Percentiles rank a stretch among this genome's conserved stretches.
phyloP scores from a whole-genome alignment of 2,113 vertebrate genomes.

The Semicossyphus pulcher region DNA sequence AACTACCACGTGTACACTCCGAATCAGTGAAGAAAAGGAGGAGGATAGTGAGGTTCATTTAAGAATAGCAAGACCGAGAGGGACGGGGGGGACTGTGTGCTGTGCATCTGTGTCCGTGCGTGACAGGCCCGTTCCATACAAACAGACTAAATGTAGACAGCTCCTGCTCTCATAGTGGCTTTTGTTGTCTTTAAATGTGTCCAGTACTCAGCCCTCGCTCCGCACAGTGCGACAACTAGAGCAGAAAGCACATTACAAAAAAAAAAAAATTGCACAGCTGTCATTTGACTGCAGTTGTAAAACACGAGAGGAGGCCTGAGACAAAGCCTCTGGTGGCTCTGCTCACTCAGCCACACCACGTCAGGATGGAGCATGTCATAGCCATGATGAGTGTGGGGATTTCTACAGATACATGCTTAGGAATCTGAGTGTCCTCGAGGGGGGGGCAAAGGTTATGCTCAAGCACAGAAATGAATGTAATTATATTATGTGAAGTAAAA shows the following conservation, averaged over 20 bases:
- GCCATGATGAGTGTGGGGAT: background rate
- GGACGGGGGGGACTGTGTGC: no score
- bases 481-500: no score
- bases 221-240: constrained; percentile 14
- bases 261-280: constrained; percentile 7
- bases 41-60: no score
- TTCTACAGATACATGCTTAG: background rate
- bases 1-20: no score
- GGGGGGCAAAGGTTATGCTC: background rate
- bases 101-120: no score
- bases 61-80: no score
- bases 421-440: no score
- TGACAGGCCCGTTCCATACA: no score
- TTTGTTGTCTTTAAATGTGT: background rate
- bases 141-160: no score
- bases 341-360: background rate
- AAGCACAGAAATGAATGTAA: no score
- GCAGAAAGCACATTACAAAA: constrained; percentile 13
- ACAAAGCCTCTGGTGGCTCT: constrained; percentile 5
- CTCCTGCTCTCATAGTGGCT: background rate
- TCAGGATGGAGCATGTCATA: background rate
- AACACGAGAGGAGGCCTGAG: constrained; percentile 3
- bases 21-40: no score
- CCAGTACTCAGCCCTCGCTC: background rate
- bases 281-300: background rate